These are phyloP conservation scores for Magallana gigas DNA, from an alignment of 1,140 invertebrate species.

Conservation along the genomic window DNA sequence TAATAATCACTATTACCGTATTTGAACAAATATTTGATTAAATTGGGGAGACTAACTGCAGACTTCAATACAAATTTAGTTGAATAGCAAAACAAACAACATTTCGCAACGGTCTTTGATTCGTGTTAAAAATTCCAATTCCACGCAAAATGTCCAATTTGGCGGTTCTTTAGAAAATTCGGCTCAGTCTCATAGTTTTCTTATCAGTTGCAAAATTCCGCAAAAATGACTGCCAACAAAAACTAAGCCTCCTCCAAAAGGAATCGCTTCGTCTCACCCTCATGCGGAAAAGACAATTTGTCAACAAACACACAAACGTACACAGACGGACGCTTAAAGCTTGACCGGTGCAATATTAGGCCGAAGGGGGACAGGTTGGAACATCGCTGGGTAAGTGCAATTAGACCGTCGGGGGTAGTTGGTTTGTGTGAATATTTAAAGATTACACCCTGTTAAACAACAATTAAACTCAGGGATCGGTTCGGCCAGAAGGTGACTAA, in stretches of 20 bases:
- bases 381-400: conserved; percentile 35
- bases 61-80: conserved; percentile 25
- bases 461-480: conserved; percentile 42
- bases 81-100: conserved; percentile 23
- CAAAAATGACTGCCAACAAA: conserved; percentile 14
- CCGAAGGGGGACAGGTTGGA: neutral
- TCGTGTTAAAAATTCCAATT: conserved; percentile 31
- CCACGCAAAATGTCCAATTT: conserved; percentile 17
- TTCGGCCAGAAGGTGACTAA: neutral
- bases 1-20: conserved; percentile 32
- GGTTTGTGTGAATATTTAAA: conserved; percentile 34
- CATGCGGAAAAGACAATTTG: neutral
- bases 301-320: neutral
- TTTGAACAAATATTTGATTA: conserved; percentile 23
- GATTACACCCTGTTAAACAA: conserved; percentile 39
- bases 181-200: conserved; percentile 15
- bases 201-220: conserved; percentile 23
- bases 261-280: neutral
- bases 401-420: conserved; percentile 16
- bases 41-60: neutral
- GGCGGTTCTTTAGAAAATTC: conserved; percentile 22
- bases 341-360: conserved; percentile 18
- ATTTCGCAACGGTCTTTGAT: neutral
- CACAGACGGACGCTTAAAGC: neutral
- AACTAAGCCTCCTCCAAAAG: neutral